Conservation (phyloP, 2,797 vertebrate genomes). For the Pampus argenteus region DNA sequence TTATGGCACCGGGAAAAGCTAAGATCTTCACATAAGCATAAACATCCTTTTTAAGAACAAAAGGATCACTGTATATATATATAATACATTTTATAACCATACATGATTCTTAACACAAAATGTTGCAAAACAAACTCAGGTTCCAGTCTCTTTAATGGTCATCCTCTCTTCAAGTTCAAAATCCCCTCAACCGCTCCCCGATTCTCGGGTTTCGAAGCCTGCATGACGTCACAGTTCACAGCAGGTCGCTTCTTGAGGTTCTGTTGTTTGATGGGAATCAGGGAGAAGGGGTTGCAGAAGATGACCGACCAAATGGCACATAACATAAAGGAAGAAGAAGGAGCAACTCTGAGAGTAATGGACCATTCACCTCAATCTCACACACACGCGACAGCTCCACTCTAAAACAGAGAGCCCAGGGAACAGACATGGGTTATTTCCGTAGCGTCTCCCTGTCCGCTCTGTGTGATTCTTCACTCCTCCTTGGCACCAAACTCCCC, state of each 20-base stretch:
- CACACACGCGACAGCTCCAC: slow-evolving; percentile 67
- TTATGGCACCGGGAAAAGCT: slow-evolving; percentile 83
- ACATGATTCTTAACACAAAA: slow-evolving; percentile 84
- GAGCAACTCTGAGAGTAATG: slow-evolving; percentile 62
- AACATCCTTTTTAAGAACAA: slow-evolving; percentile 86
- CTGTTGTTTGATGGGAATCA: slow-evolving; percentile 45
- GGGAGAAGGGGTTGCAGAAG: slow-evolving; percentile 54
- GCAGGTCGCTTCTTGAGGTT: slow-evolving; percentile 46
- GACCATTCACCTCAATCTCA: slow-evolving; percentile 73
- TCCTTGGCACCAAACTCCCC: slow-evolving; percentile 57
- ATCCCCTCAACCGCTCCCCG: slow-evolving; percentile 4
- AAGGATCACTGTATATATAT: slow-evolving; percentile 87
- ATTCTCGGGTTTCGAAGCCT: slow-evolving; percentile 32
- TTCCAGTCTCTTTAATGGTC: slow-evolving; percentile 74
- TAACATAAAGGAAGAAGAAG: slow-evolving; percentile 70
- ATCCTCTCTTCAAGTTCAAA: slow-evolving; percentile 63
- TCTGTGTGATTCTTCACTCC: slow-evolving; percentile 55
- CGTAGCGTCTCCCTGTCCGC: slow-evolving; percentile 61
- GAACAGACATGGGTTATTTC: slow-evolving; percentile 72
- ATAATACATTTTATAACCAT: slow-evolving; percentile 86
- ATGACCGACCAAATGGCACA: slow-evolving; percentile 77
- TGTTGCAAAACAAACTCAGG: slow-evolving; percentile 74
- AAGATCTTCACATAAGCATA: slow-evolving; percentile 83
- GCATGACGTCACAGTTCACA: slow-evolving; percentile 57
- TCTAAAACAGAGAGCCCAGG: slow-evolving; percentile 74